Percentiles rank a stretch among this genome's conserved stretches.
These are phyloP conservation scores for Isurus oxyrinchus DNA, from an alignment of 2,113 vertebrate genomes.

Conservation along the genomic window DNA sequence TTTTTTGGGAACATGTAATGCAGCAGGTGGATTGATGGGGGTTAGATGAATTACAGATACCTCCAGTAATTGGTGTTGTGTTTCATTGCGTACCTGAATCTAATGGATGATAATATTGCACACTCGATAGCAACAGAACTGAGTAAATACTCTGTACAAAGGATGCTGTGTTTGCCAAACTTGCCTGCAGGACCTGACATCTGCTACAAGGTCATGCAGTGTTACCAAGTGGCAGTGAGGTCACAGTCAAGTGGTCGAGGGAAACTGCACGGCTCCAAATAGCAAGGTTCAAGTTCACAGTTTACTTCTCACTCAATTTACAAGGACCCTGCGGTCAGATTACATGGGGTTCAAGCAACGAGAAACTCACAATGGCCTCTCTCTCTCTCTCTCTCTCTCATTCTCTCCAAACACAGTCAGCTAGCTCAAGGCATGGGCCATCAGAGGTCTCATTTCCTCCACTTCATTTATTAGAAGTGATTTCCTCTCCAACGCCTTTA, in stretches of 20 bases:
- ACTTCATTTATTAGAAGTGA: not conserved
- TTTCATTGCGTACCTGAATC: not conserved
- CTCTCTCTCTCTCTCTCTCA: not conserved
- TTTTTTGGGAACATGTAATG: not conserved
- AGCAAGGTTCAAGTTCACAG: slow-evolving; percentile 11
- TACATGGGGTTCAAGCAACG: not conserved
- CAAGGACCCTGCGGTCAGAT: not conserved
- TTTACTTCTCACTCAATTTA: not conserved
- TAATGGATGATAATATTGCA: not conserved
- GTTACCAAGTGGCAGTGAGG: not conserved
- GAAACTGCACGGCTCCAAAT: not conserved
- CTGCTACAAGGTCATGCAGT: not conserved
- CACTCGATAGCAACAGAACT: not conserved
- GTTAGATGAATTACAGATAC: not conserved
- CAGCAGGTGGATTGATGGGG: not conserved
- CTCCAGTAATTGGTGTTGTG: not conserved
- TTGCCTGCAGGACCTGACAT: not conserved
- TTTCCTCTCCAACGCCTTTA: not conserved
- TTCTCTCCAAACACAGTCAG: not conserved
- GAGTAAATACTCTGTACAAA: not conserved
- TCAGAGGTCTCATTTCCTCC: not conserved
- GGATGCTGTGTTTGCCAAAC: not conserved
- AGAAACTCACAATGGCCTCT: not conserved
- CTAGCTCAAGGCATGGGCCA: not conserved
- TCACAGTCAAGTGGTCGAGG: not conserved